Base-by-base conservation (phyloP, 92 coral and sea anemone genomes). In the Epizoanthus rinbou region DNA sequence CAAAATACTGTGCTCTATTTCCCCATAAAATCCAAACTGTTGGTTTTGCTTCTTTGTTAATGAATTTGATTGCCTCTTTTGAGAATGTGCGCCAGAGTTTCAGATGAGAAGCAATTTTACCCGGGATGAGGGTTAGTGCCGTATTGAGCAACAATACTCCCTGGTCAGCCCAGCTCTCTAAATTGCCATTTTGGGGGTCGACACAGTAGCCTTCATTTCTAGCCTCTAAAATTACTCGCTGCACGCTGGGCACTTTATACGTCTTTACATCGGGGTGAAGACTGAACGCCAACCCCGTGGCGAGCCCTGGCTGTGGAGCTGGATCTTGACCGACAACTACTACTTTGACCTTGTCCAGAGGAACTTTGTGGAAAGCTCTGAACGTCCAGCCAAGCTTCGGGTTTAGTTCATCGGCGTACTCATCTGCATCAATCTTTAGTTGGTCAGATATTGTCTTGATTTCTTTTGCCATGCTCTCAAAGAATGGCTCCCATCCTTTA, bases 231-330 rank as follows among this genome's bases (percentile, higher is more conserved):
- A 89, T 75, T 64, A 89, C 92, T 35, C 92, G 67, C 53, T 74
- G 87, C 17, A 89, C 92, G 66, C 92, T 89, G 17, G 84, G 92
- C 18, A 89, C 92, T 57, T 59, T 24, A 25, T 39, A 65, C 24
- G 92, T 73, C 18, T 79, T 58, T 3, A 89, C 91, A 3, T 69
- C 25, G 19, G 84, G 69, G 50, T 82, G 80, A 1, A 89, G 82
- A 39, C 92, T 89, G 75, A 89, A 89, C 21, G 92, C 57, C 58
- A 89, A 78, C 64, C 92, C 92, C 4, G 92, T 87, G 21, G 92
- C 92, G 8, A 87, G 80, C 10, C 92, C 92, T 11, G 92, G 91
- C 60, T 87, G 84, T 16, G 92, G 92, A 64, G 92, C 92, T 19
- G 92, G 92, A 60, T 89, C 92, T 41, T 89, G 91, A 22, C 92